Evolutionary conservation across 2,797 vertebrate species (phyloP).

Genomic region (Pseudochirops cupreus): DNA sequence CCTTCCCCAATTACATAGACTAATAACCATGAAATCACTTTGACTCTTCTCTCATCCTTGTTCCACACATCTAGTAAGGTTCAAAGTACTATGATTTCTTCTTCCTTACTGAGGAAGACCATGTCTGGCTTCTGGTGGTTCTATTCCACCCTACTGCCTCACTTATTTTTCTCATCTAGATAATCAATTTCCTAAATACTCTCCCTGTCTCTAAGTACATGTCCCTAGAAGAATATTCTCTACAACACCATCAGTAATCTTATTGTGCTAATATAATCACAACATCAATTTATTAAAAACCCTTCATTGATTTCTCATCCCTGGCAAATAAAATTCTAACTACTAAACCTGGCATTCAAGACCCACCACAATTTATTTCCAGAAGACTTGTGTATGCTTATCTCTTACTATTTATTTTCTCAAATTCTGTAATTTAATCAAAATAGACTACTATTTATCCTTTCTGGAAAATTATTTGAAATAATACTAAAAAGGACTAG

Average conservation of each 20-base stretch:
- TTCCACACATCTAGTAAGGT: too few species aligned
- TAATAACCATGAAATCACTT: too few species aligned
- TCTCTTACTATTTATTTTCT: not conserved
- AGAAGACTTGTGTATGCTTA: not conserved
- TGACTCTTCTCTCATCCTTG: too few species aligned
- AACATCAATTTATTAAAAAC: not conserved
- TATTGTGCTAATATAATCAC: not conserved
- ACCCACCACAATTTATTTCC: not conserved
- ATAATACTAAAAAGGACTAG: too few species aligned
- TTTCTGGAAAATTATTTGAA: not conserved
- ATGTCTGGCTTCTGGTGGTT: too few species aligned
- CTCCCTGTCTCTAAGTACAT: not conserved
- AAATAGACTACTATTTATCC: not conserved
- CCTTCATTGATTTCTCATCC: not conserved
- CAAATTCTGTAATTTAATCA: not conserved
- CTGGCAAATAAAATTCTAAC: not conserved
- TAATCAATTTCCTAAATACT: too few species aligned
- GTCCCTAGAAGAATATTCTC: not conserved
- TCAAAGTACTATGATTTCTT: too few species aligned
- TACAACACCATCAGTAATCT: not conserved
- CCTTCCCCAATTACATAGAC: too few species aligned
- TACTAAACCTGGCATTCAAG: not conserved
- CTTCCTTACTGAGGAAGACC: too few species aligned
- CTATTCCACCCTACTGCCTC: too few species aligned
- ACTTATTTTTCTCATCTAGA: not conserved